These are phyloP conservation scores for Neoitamus cyanurus DNA, from an alignment of 2,888 invertebrate genomes.

Conservation along the genomic window DNA sequence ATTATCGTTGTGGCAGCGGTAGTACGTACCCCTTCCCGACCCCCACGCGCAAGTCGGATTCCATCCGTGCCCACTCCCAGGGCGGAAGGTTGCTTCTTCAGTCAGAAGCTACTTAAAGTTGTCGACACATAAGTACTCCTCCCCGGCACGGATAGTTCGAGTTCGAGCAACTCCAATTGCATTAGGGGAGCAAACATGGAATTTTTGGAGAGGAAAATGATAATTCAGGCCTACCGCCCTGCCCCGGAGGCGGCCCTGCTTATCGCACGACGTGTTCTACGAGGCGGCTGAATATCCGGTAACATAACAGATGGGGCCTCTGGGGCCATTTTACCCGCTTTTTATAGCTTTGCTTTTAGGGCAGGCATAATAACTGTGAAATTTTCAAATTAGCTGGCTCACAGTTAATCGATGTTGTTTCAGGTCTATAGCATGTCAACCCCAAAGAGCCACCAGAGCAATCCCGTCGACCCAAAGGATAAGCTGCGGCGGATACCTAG, in stretches of 20 bases:
- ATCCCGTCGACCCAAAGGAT: slow-evolving; percentile 68
- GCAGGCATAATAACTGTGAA: background rate
- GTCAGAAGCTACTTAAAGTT: slow-evolving; percentile 10
- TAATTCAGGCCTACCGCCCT: background rate
- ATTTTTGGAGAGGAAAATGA: slow-evolving; percentile 17
- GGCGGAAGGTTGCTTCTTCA: background rate
- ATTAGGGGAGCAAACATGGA: slow-evolving; percentile 4
- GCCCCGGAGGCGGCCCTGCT: background rate
- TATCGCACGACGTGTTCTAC: background rate
- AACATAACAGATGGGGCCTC: background rate
- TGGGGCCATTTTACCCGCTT: background rate
- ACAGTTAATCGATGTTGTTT: slow-evolving; percentile 43
- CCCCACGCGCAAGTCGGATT: background rate
- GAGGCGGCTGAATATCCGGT: background rate
- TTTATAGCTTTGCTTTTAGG: background rate
- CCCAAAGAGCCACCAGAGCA: slow-evolving; percentile 63
- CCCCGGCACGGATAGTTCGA: slow-evolving; percentile 16
- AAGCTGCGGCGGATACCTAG: slow-evolving; percentile 70
- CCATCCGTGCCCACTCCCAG: background rate
- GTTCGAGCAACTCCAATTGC: slow-evolving; percentile 33
- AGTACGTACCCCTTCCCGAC: background rate
- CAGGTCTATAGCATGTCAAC: slow-evolving; percentile 66
- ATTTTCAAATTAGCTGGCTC: slow-evolving; percentile 13
- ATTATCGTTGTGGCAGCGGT: slow-evolving; percentile 11
- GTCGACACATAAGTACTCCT: background rate